Base-by-base conservation (phyloP, 2,888 invertebrate species). In the Eubasilissa splendida region DNA sequence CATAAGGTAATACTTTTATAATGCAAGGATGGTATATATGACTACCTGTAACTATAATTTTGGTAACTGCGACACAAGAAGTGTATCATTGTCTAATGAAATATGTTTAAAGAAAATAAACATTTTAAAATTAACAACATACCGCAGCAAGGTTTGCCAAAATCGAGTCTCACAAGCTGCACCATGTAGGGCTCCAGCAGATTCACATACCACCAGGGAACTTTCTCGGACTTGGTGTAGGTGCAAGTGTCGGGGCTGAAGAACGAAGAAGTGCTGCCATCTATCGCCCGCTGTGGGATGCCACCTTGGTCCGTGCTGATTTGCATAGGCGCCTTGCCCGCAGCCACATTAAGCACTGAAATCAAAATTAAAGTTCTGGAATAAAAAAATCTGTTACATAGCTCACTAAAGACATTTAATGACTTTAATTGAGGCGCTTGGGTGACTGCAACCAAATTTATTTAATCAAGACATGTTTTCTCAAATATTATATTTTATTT, bases 141-240 rank as follows among this genome's bases (percentile, higher is more conserved):
- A 96, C 97, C 96, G 87, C 97, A 97, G 86, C 97, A 97, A 33
- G 96, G 93, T 87, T 96, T 96, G 82, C 97, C 97, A 86, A 97
- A 97, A 90, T 97, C 97, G 81, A 97, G 90, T 66, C 97, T 91
- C 50, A 97, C 97, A 81, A 97, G 91, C 87, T 97, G 97, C 82
- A 97, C 97, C 96, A 97, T 97, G 88, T 97, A 97, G 0, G 97
- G 97, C 87, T 97, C 97, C 83, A 97, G 91, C 0, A 97, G 92
- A 88, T 97, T 97, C 85, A 97, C 97, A 89, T 97, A 97, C 97
- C 97, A 97, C 97, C 97, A 97, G 2, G 97, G 97, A 52, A 94
- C 92, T n/a, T 93, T 90, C 88, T 97, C 97, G 0, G 94, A 87
- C 88, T 94, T 95, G 0, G 97, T 97, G 74, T 97, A 91, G 0